A percentile compares a stretch with the other conserved stretches of the same genome.
Conservation (phyloP, 2,888 invertebrate genomes). For the Asteroscopus sphinx region DNA sequence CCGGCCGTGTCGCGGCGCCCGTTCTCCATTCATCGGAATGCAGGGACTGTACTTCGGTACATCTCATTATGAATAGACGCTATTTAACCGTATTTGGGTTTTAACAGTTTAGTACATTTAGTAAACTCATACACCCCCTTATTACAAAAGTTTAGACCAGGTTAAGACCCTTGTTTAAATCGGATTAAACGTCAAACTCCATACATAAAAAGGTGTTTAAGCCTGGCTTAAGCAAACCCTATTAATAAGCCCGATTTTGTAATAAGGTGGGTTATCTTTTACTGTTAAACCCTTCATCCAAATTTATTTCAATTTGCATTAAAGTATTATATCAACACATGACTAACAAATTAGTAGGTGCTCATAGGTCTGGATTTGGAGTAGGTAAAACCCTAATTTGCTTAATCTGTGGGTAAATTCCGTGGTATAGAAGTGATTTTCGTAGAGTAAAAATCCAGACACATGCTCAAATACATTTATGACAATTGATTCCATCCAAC, state of each 20-base stretch:
- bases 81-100: constrained; percentile 74
- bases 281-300: constrained; percentile 31
- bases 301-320: constrained; percentile 15
- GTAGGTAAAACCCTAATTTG: constrained; percentile 1
- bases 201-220: no score
- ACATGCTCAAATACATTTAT: background rate
- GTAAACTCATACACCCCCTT: no score
- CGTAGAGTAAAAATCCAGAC: background rate
- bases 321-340: background rate
- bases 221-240: no score
- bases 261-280: constrained; percentile 48
- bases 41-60: constrained; percentile 78
- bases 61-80: constrained; percentile 78
- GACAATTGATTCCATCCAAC: constrained; percentile 2
- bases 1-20: constrained; percentile 60
- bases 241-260: no score
- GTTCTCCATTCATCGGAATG: constrained; percentile 84
- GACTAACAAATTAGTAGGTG: background rate
- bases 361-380: background rate
- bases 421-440: background rate
- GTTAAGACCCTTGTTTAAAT: no score
- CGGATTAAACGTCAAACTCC: no score
- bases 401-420: background rate
- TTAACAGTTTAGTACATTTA: constrained; percentile 47
- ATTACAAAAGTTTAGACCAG: no score